Base-by-base conservation (phyloP, 1,140 invertebrate species). In the Anastatus disparis region DNA sequence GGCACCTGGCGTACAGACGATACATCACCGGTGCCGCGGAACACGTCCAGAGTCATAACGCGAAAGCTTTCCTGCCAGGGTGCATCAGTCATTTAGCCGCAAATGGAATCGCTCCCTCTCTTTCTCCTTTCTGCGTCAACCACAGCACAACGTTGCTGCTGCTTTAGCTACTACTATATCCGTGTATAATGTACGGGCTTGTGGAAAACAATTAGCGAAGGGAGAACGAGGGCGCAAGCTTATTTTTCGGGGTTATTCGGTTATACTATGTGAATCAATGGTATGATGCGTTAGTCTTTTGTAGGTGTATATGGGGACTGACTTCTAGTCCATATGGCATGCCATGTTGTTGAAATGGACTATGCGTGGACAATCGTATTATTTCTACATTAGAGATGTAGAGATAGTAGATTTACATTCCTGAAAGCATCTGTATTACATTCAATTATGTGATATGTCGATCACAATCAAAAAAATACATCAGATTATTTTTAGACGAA, bases 61-160 rank as follows among this genome's bases (percentile, higher is more conserved):
- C 20, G 40, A 50, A 13, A 22, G 22, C 9, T 22, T n/a, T 24
- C 29, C 38, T 52, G 63, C 22, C 50, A 55, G 52, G 27, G 46
- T 24, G 58, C 56, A 70, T 63, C 68, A 70, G 68, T 70, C 68
- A 63, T 63, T 70, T 62, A 70, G 46, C 58, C 67, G 58, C 48
- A 70, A 70, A 70, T 70, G 46, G 58, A 62, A 70, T 24, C 20
- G 50, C 13, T 15, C 26, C 53, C 15, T 40, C 53, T 31, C 48
- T 27, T 35, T 42, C 59, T 42, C 63, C 29, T 52, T 55, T 65
- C 52, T 59, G 13, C 50, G 0, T 48, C 31, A n/a, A n/a, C n/a
- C n/a, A n/a, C n/a, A n/a, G n/a, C n/a, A n/a, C n/a, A n/a, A n/a
- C n/a, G n/a, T n/a, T n/a, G n/a, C n/a, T n/a, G n/a, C n/a, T n/a